A percentile compares a stretch with the other conserved stretches of the same genome.
Conservation (phyloP, 2,797 vertebrate species). For the Centroberyx gerrardi region DNA sequence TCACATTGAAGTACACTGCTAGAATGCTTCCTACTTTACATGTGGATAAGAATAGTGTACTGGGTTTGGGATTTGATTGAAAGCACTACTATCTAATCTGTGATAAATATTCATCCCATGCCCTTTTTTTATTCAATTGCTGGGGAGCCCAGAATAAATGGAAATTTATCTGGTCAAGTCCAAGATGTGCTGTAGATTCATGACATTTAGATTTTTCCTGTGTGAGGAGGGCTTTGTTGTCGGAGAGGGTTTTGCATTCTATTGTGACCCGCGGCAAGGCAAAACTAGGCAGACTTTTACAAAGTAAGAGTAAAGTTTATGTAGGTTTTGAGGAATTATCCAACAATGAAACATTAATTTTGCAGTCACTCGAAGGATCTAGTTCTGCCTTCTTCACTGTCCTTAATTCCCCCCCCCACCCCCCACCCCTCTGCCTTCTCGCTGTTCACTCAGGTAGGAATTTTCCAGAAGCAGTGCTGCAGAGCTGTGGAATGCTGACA, state of each 20-base stretch:
- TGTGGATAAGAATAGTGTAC: slow-evolving; percentile 56
- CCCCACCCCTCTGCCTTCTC: background rate
- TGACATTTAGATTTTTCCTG: slow-evolving; percentile 62
- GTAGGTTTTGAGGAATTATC: slow-evolving; percentile 24
- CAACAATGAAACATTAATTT: slow-evolving; percentile 26
- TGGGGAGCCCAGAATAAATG: slow-evolving; percentile 65
- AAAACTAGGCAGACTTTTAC: slow-evolving; percentile 21
- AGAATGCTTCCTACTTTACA: slow-evolving; percentile 58
- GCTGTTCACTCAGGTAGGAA: slow-evolving; percentile 78
- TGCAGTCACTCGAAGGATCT: slow-evolving; percentile 18
- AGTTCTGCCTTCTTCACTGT: slow-evolving; percentile 1
- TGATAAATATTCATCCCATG: slow-evolving; percentile 78
- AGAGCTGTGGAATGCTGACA: slow-evolving; percentile 90
- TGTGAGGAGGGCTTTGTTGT: slow-evolving; percentile 5
- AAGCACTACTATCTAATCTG: slow-evolving; percentile 63
- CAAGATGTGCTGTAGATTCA: slow-evolving; percentile 54
- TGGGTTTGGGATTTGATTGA: slow-evolving; percentile 66
- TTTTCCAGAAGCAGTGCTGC: slow-evolving; percentile 87
- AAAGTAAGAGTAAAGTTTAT: slow-evolving; percentile 9
- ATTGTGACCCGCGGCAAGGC: slow-evolving; percentile 29
- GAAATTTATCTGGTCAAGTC: slow-evolving; percentile 57
- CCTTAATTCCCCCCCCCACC: slow-evolving; percentile 14
- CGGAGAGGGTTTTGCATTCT: background rate
- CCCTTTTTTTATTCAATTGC: slow-evolving; percentile 70
- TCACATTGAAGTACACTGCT: slow-evolving; percentile 53